Conservation (phyloP, 2,888 invertebrate genomes). For the Sesia apiformis region DNA sequence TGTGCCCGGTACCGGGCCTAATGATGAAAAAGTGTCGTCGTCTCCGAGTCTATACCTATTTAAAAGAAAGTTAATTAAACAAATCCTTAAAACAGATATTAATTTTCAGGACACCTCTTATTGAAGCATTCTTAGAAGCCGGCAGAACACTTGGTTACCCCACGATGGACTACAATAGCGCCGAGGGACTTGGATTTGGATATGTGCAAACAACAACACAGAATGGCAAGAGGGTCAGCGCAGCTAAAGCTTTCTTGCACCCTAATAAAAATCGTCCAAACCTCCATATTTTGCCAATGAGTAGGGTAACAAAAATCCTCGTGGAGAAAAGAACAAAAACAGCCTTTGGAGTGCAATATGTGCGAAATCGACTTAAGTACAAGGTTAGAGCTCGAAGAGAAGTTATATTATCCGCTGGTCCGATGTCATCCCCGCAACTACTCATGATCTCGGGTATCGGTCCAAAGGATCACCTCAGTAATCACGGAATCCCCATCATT, state of each 20-base stretch:
- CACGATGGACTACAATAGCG: conserved; percentile 80
- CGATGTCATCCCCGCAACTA: conserved; percentile 87
- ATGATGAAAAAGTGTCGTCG: too few species aligned
- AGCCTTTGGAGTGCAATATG: conserved; percentile 73
- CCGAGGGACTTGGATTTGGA: conserved; percentile 71
- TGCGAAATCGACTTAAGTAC: conserved; percentile 44
- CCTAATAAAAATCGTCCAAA: conserved; percentile 68
- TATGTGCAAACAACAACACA: conserved; percentile 76
- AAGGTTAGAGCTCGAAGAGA: conserved; percentile 75
- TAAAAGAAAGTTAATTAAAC: not conserved
- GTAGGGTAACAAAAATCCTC: conserved; percentile 70
- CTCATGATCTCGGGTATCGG: conserved; percentile 86
- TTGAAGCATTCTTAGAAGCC: conserved; percentile 77
- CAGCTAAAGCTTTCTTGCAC: conserved; percentile 76
- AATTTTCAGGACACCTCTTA: conserved; percentile 55
- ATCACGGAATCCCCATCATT: conserved; percentile 69
- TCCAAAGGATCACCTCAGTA: conserved; percentile 71
- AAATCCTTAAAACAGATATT: not conserved
- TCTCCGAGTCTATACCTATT: not conserved
- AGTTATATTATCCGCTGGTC: conserved; percentile 83
- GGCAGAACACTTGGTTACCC: conserved; percentile 77
- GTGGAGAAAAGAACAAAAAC: conserved; percentile 58
- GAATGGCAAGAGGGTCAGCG: conserved; percentile 73
- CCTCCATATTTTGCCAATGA: conserved; percentile 71
- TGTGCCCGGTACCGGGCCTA: too few species aligned